Evolutionary conservation across 1,140 invertebrate genomes (phyloP), one percentile per base, ranked within the genome.

Genomic region (Musca vetustissima): DNA sequence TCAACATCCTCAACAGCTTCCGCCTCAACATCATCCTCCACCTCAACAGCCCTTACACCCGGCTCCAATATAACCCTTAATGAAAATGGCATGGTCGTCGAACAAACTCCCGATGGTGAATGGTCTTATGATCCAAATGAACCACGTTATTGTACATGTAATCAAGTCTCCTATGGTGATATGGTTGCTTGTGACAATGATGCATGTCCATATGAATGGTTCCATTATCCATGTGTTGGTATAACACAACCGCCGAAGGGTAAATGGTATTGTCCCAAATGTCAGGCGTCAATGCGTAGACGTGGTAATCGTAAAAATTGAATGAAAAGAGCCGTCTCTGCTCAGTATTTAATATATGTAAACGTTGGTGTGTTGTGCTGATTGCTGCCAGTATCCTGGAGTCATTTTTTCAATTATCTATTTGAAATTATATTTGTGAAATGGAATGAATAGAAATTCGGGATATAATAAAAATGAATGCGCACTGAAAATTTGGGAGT

Each of bases 141-240:
- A 84, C 96, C 95, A 13, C 88, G 96, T 73, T 99, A 98, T 83
- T 99, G 97, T 84, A 89, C 97, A 74, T 99, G 97, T 84, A 98
- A 98, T 85, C 94, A 98, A 85, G 95, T 98, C 28, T 97, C 95
- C 1, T 99, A 98, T 82, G 98, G 98, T 11, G 95, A 98, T 76
- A 99, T 99, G 98, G 96, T 99, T 65, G 97, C 96, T 66, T 99
- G 98, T 86, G 97, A 99, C 86, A 98, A 98, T 86, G 91, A 94
- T 83, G 93, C 95, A 81, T 99, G 97, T 85, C 94, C 94, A 14
- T 95, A 94, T 73, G 96, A 98, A 84, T 99, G 97, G 97, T 99
- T 98, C 85, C 97, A 99, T 85, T 99, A 98, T 85, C 91, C 93
- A 11, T 99, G 97, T 84, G 96, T 99, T 53, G 94, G 94, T 59